Base-by-base conservation (phyloP, 1,140 invertebrate species). In the Brachionus manjavacas region DNA sequence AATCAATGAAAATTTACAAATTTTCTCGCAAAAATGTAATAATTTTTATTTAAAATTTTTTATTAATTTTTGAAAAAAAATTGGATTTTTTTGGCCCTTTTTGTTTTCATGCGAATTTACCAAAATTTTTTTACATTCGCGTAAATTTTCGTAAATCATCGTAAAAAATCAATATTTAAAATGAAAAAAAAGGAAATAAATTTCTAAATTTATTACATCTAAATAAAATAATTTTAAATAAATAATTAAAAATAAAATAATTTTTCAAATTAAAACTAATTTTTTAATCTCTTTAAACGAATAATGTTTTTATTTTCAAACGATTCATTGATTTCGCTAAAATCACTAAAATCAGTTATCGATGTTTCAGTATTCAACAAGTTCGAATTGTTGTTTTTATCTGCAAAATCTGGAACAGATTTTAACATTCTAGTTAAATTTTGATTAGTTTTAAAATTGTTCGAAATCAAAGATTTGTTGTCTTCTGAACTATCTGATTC, bases 371-470 rank as follows among this genome's bases (percentile, higher is more conserved):
- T 68, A 14, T 31, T 12, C 14, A 7, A 28, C 28, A 31, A 31
- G 31, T 68, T 68, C 6, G 66, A 68, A 68, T 68, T 68, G n/a
- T 68, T 68, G 11, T 68, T 68, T 68, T 31, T 68, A n/a, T 68
- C 66, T 11, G n/a, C 31, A 28, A 68, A 28, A 28, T 39, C 66
- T 11, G 52, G n/a, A 9, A 20, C 52, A 60, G 8, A 60, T 20
- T 60, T 60, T 16, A 8, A 60, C 46, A 52, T 52, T 52, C 16
- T 14, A 52, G 11, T 52, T 9, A 16, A 52, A 52, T 52, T 52
- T 12, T 52, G 46, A 52, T 52, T 52, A 16, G 46, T 16, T 52
- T 14, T 52, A 7, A 60, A 60, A 60, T 68, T 28, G 12, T 39
- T 31, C 14, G 66, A 68, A 12, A 68, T 31, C 12, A 68, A 31